Conservation (phyloP, 2,888 invertebrate genomes). For the Euplagia quadripunctaria region DNA sequence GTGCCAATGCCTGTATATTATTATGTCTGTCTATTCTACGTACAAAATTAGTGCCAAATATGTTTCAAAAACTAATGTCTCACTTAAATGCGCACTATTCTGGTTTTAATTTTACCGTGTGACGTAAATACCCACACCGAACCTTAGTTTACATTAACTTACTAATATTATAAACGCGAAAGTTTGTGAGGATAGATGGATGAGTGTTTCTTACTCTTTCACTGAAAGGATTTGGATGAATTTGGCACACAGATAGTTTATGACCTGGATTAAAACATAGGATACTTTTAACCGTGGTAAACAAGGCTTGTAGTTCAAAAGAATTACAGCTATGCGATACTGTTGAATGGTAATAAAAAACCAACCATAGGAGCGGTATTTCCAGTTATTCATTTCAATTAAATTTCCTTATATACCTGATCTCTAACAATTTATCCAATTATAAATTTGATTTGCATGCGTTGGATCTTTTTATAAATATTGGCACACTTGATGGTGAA, state of each 20-base stretch:
- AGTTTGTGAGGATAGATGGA: too few species aligned
- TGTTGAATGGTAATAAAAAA: not conserved
- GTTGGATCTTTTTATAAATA: not conserved
- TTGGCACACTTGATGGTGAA: constrained; percentile 3
- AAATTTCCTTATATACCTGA: not conserved
- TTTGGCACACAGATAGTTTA: not conserved
- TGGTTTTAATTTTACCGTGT: not conserved
- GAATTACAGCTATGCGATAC: not conserved
- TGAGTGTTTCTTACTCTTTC: too few species aligned
- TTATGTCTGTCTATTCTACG: not conserved
- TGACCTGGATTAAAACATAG: not conserved
- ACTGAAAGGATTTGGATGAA: not conserved
- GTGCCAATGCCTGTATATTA: not conserved
- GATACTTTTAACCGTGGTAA: too few species aligned
- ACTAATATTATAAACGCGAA: not conserved
- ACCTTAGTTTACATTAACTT: not conserved
- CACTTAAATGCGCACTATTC: not conserved
- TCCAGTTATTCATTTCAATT: not conserved
- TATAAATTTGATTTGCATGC: not conserved
- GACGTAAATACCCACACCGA: not conserved
- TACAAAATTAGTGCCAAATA: not conserved
- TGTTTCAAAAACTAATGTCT: not conserved
- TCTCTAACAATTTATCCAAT: not conserved
- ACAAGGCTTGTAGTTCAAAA: not conserved
- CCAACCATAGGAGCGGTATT: not conserved